Base-by-base conservation (phyloP, 2,888 invertebrate species). In the Carterocephalus palaemon region DNA sequence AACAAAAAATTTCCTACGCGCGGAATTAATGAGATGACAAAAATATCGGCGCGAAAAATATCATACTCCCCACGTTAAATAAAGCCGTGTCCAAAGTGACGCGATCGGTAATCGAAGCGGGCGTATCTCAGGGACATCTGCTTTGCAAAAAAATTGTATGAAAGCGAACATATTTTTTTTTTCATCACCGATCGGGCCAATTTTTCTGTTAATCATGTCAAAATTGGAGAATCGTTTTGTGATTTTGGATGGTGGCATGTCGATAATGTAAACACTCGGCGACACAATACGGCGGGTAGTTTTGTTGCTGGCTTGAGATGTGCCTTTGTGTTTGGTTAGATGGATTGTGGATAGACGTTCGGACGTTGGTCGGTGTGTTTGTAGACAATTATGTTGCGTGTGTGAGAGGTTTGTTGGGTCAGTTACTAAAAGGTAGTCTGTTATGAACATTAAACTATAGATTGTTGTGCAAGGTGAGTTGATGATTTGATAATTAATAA, bases 201-300 rank as follows among this genome's bases (percentile, higher is more conserved):
- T 77, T 81, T 81, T 74, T 75, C 74, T 76, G 72, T 80, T 79
- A 78, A 79, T 80, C 77, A 75, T 73, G 80, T 81, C 78, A 79
- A 78, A 78, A 78, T 68, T 71, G 56, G 49, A 62, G 65, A 70
- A 67, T 64, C 56, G 61, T 67, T 70, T 71, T 69, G 68, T 67
- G 62, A 66, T 61, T 26, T 33, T n/a, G n/a, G 7, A 28, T 26
- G 19, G 3, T n/a, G n/a, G n/a, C n/a, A n/a, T n/a, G n/a, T 34
- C 15, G 20, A 43, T 43, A 37, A 29, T 74, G 77, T 80, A 80
- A 81, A 81, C 79, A 81, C 73, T 75, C 63, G 58, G 68, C 39
- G 53, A 60, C 60, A 80, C 74, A 75, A 78, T n/a, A n/a, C 68
- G 56, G 52, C 49, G 49, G 54, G 46, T 40, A 22, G 19, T 47